Evolutionary conservation across 53 echinoderm and acorn worm genomes (phyloP), one percentile per base, ranked within the genome.

Genomic region (Actinopyga echinites): DNA sequence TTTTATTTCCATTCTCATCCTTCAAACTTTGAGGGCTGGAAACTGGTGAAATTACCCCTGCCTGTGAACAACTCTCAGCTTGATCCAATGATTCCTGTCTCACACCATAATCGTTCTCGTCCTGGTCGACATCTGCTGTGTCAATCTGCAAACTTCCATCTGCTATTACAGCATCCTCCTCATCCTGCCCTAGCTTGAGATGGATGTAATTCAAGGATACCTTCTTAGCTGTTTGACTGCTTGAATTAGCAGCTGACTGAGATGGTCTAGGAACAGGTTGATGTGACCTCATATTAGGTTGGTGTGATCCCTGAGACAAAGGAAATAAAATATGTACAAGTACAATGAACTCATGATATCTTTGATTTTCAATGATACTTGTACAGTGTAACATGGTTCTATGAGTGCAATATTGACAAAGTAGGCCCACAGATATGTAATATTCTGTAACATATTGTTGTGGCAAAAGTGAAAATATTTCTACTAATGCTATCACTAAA

Each of bases 141-240:
- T 15, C 77, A 12, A 77, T 9, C 21, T 53, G 54, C 25, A 77
- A 23, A 36, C 60, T 62, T 34, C 81, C 81, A 24, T 85, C 85
- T 56, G 61, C 79, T 3, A 38, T 84, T 21, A 73, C 63, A 38
- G 82, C 82, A 54, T 59, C 85, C 17, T 95, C 94, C 61, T 97
- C 94, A 29, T 97, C 94, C 21, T 82, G 54, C 12, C 82, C 75
- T 10, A 92, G 90, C 34, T 90, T 90, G 13, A 97, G 87, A 15
- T 90, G 83, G 23, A 90, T 94, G 49, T 97, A 97, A 84, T 97
- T 97, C 17, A 97, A 79, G 4, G 80, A 49, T 49, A 49, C 49
- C 15, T 49, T 49, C 49, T 49, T 49, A 15, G 49, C 17, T 15
- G 49, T 15, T 15, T 49, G 49, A 17, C 15, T 49, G 49, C 7